These are phyloP conservation scores for Sigmodon hispidus DNA, from an alignment of 2,113 vertebrate species.

Conservation along the genomic window DNA sequence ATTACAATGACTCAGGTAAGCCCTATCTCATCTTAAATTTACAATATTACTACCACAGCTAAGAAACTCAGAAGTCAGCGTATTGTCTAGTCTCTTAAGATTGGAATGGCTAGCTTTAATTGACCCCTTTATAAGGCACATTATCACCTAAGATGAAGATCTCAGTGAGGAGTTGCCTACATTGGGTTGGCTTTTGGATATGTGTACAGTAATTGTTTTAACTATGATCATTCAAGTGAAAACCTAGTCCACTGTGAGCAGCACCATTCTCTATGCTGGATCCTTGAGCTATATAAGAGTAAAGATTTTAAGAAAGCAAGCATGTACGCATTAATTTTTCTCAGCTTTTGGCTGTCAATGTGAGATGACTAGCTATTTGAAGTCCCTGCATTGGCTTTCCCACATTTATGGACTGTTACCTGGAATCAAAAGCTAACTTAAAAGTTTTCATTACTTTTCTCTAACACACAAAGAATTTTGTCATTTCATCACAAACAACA, in stretches of 20 bases:
- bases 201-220: not conserved
- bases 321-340: not conserved
- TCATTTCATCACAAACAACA: not conserved
- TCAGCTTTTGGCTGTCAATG: not conserved
- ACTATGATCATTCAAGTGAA: not conserved
- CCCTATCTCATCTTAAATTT: not conserved
- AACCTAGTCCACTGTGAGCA: not conserved
- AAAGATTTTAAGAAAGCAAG: not conserved
- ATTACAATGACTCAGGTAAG: not conserved
- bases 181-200: not conserved
- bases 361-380: not conserved
- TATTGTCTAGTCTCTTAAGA: not conserved
- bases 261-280: not conserved
- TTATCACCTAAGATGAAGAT: not conserved
- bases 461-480: not conserved
- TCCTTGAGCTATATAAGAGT: not conserved
- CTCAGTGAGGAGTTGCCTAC: not conserved
- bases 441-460: not conserved
- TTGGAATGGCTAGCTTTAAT: not conserved
- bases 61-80: not conserved
- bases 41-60: not conserved
- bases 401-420: too few relatives aligned
- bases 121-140: not conserved
- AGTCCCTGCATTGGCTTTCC: not conserved
- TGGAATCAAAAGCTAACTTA: not conserved